phyloP scores from a whole-genome alignment of 2,888 invertebrate genomes.

The Hetaerina titia region DNA sequence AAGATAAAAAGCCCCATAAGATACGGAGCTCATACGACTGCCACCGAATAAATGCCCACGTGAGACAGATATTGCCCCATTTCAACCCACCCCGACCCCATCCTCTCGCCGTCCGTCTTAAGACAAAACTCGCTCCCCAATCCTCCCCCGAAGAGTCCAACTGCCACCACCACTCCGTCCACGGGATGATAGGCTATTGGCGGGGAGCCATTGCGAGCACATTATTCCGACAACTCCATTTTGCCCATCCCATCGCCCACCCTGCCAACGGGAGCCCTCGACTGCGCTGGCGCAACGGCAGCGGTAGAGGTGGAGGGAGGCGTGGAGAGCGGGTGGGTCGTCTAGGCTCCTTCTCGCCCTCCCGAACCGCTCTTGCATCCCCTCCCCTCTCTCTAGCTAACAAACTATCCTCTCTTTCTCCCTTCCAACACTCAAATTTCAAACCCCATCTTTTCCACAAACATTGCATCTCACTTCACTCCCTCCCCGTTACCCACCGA shows the following conservation, averaged over 20 bases:
- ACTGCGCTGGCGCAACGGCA: not conserved
- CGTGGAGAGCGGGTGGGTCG: not conserved
- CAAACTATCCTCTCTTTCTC: not conserved
- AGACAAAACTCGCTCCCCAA: not conserved
- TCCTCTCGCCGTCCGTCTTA: not conserved
- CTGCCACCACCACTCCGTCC: not conserved
- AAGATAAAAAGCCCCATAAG: constrained; percentile 10
- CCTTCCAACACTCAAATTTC: not conserved
- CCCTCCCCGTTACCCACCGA: not conserved
- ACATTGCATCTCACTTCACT: constrained; percentile 9
- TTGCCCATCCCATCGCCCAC: not conserved
- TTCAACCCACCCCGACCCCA: not conserved
- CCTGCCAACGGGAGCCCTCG: not conserved
- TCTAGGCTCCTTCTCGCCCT: too few species aligned
- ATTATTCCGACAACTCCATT: not conserved
- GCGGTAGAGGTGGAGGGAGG: not conserved
- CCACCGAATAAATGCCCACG: not conserved
- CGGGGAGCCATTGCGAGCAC: not conserved
- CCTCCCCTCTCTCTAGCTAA: not conserved
- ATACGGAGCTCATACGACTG: constrained; percentile 11
- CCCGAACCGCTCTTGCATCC: not conserved
- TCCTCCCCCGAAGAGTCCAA: not conserved
- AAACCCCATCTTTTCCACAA: not conserved
- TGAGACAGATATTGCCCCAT: constrained; percentile 39
- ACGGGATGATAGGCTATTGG: not conserved